Conservation (phyloP, 2,888 invertebrate genomes). For the Gasteruption jaculator region DNA sequence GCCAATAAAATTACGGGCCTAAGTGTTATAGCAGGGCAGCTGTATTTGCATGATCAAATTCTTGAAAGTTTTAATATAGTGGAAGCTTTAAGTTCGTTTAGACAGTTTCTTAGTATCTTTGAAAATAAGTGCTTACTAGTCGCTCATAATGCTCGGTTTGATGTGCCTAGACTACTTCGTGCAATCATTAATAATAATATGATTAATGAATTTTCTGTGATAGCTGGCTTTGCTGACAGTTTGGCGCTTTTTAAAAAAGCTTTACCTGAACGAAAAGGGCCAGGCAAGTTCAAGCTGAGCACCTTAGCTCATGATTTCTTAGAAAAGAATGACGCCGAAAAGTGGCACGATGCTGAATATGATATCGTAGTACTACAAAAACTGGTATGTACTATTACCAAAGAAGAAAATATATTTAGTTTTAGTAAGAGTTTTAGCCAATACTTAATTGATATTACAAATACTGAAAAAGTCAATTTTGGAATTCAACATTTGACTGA, state of each 20-base stretch:
- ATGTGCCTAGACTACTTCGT: constrained; percentile 4
- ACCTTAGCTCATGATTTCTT: constrained; percentile 17
- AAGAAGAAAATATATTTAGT: constrained; percentile 1
- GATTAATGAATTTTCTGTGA: constrained; percentile 5
- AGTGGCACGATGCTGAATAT: constrained; percentile 20
- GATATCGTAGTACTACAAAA: constrained; percentile 18
- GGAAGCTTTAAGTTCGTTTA: neutral
- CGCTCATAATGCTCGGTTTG: constrained; percentile 19
- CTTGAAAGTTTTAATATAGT: too few relatives aligned
- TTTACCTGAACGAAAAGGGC: constrained; percentile 14
- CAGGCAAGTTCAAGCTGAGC: constrained; percentile 13
- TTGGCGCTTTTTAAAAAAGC: constrained; percentile 11
- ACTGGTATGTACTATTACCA: neutral
- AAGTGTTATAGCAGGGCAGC: too few relatives aligned
- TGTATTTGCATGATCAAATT: too few relatives aligned
- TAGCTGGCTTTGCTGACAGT: constrained; percentile 14
- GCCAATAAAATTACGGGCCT: neutral
- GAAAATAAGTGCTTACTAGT: constrained; percentile 7
- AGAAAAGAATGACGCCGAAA: neutral
- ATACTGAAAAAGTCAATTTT: constrained; percentile 4
- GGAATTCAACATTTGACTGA: too few relatives aligned
- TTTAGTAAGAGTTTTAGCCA: too few relatives aligned
- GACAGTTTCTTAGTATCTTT: too few relatives aligned
- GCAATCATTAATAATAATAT: constrained; percentile 7
- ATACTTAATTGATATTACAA: too few relatives aligned